Evolutionary conservation across 2,888 invertebrate species (phyloP).

Genomic region (Drosophila siamana): DNA sequence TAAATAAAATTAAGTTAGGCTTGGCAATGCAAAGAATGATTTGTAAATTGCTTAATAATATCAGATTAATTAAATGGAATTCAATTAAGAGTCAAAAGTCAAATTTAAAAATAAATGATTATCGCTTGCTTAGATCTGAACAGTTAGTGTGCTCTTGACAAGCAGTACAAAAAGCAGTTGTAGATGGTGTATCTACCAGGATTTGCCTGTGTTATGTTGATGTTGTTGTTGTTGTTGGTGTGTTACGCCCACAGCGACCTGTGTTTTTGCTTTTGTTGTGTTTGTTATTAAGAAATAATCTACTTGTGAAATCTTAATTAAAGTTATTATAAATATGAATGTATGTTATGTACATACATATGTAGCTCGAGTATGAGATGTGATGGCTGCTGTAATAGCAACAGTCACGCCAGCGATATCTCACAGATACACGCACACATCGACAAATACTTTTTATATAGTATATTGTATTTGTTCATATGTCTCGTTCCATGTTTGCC

Average conservation of each 20-base stretch:
- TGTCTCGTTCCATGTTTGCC: slow-evolving; percentile 41
- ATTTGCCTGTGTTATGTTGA: slow-evolving; percentile 26
- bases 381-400: slow-evolving; percentile 44
- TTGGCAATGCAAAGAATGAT: not conserved
- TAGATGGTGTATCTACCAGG: slow-evolving; percentile 42
- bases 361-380: slow-evolving; percentile 18
- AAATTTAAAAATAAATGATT: slow-evolving; percentile 34
- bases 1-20: not conserved
- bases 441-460: slow-evolving; percentile 31
- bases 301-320: slow-evolving; percentile 81
- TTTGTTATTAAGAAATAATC: slow-evolving; percentile 79
- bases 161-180: slow-evolving; percentile 32
- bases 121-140: slow-evolving; percentile 32
- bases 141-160: slow-evolving; percentile 28
- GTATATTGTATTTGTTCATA: slow-evolving; percentile 46
- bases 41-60: not conserved
- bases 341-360: slow-evolving; percentile 29
- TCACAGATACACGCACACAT: slow-evolving; percentile 29
- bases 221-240: slow-evolving; percentile 30
- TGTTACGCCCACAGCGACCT: slow-evolving; percentile 44
- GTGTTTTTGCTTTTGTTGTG: slow-evolving; percentile 52
- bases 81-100: slow-evolving; percentile 25
- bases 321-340: slow-evolving; percentile 81
- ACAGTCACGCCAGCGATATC: slow-evolving; percentile 53
- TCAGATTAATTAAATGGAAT: slow-evolving; percentile 1